Percentiles rank a stretch among this genome's conserved stretches.
Conservation (phyloP, 2,888 invertebrate genomes). For the Thalpophila matura region DNA sequence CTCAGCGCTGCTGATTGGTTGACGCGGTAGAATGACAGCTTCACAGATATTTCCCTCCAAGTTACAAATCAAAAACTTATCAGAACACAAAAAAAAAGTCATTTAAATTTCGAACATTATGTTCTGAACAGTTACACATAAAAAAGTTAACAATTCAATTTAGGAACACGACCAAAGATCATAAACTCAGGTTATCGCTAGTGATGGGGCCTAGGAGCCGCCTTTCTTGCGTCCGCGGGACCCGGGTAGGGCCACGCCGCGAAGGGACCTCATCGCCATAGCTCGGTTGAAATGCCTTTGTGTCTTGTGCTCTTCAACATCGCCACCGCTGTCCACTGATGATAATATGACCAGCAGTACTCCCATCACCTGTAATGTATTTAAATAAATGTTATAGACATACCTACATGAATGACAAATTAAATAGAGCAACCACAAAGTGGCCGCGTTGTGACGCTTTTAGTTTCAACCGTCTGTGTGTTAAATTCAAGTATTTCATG, state of each 20-base stretch:
- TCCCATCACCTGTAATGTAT: conserved; percentile 92
- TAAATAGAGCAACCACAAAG: too few relatives aligned
- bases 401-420: too few relatives aligned
- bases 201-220: conserved; percentile 74
- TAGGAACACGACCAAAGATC: conserved; percentile 65
- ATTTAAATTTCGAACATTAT: conserved; percentile 39
- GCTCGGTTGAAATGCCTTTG: conserved; percentile 97
- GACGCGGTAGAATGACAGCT: neutral
- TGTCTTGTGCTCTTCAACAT: conserved; percentile 91
- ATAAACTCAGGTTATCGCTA: conserved; percentile 65
- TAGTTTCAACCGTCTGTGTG: neutral
- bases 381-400: conserved; percentile 4
- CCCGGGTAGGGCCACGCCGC: conserved; percentile 87
- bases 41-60: conserved; percentile 17
- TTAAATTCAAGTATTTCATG: neutral
- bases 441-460: neutral
- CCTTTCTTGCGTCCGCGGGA: conserved; percentile 85
- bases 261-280: conserved; percentile 96
- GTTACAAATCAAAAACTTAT: conserved; percentile 16
- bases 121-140: conserved; percentile 39
- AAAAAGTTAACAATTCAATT: conserved; percentile 56
- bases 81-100: conserved; percentile 42
- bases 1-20: neutral
- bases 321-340: conserved; percentile 91
- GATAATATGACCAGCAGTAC: conserved; percentile 96